Evolutionary conservation across 1,140 invertebrate genomes (phyloP).

Genomic region (Monomorium pharaonis): DNA sequence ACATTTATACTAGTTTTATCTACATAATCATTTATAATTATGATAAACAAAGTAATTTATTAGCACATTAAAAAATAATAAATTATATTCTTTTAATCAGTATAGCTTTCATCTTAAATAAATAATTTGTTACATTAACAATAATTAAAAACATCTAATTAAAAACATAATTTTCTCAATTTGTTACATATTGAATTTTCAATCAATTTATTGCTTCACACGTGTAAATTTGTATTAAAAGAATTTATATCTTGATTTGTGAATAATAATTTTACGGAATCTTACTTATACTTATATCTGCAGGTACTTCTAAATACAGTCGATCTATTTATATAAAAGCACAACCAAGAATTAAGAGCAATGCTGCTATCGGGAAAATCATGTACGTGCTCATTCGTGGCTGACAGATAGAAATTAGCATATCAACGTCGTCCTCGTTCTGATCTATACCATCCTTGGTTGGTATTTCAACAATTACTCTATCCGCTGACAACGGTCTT

Average conservation of each 20-base stretch:
- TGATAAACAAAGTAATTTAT: not conserved
- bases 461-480: slow-evolving; percentile 92
- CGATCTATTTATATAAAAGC: slow-evolving; percentile 86
- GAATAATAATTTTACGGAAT: not conserved
- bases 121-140: no score
- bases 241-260: not conserved
- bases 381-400: slow-evolving; percentile 91
- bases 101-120: not conserved
- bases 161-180: not conserved
- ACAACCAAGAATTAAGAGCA: slow-evolving; percentile 91
- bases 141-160: no score
- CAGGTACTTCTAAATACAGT: not conserved
- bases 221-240: not conserved
- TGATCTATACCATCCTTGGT: slow-evolving; percentile 91
- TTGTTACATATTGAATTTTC: not conserved
- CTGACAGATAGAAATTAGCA: slow-evolving; percentile 90
- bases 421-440: slow-evolving; percentile 89
- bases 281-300: not conserved
- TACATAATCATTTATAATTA: not conserved
- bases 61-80: not conserved
- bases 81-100: not conserved
- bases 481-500: slow-evolving; percentile 89
- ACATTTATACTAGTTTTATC: not conserved
- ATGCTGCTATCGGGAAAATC: slow-evolving; percentile 90
- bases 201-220: not conserved